Evolutionary conservation across 1,140 invertebrate species (phyloP).

Genomic region (Catajapyx aquilonaris): DNA sequence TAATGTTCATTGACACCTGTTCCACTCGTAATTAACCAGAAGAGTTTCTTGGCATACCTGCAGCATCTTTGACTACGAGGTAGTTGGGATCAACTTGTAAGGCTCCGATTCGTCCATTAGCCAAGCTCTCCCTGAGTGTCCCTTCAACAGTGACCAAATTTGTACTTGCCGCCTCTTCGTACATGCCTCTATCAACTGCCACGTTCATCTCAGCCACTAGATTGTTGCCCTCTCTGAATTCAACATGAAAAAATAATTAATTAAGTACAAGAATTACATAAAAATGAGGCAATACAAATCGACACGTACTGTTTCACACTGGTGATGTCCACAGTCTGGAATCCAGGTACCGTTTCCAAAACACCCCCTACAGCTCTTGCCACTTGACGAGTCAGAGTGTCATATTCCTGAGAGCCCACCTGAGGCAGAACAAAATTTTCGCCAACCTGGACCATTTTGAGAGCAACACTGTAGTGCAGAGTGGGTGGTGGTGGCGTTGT

Average conservation of each 20-base stretch:
- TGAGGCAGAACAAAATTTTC: slow-evolving; percentile 48
- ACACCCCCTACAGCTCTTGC: slow-evolving; percentile 36
- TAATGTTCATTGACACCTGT: too few relatives aligned
- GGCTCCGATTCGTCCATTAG: slow-evolving; percentile 45
- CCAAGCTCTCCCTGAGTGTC: slow-evolving; percentile 41
- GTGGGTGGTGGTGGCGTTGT: slow-evolving; percentile 1
- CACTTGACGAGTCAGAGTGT: slow-evolving; percentile 44
- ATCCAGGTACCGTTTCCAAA: slow-evolving; percentile 43
- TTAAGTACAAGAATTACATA: background rate
- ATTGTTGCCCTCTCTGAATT: slow-evolving; percentile 27
- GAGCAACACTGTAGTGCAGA: slow-evolving; percentile 41
- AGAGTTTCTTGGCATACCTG: too few relatives aligned
- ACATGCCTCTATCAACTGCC: slow-evolving; percentile 36
- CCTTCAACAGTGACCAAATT: too few relatives aligned
- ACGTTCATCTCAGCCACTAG: slow-evolving; percentile 41
- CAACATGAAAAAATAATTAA: background rate
- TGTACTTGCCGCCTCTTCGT: too few relatives aligned
- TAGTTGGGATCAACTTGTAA: slow-evolving; percentile 41
- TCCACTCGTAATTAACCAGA: too few relatives aligned
- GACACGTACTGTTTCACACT: slow-evolving; percentile 45
- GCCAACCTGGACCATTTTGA: slow-evolving; percentile 52
- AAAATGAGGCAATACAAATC: slow-evolving; percentile 3
- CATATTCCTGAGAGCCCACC: slow-evolving; percentile 42
- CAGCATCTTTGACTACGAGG: slow-evolving; percentile 13
- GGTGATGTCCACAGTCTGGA: slow-evolving; percentile 39